Base-by-base conservation (phyloP, 2,888 invertebrate species). In the Dryadula phaetusa region DNA sequence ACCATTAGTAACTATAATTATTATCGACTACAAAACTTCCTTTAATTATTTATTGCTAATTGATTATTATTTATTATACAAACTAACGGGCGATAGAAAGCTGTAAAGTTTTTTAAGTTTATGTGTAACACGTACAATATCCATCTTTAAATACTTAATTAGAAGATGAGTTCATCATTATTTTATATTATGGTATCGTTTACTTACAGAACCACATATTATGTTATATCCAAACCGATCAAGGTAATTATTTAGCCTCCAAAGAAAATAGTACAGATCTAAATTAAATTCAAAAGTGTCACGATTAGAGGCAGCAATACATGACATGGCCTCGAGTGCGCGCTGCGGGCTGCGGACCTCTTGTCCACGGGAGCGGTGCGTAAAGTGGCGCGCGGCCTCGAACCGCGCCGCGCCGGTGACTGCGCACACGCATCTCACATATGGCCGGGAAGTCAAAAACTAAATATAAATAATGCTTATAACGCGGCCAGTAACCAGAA, bases 361-460 rank as follows among this genome's bases (percentile, higher is more conserved):
- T 46, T 4, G 46, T 47, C 32, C 32, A 47, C 47, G 14, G 47
- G 22, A 47, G 22, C 2, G 25, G 14, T 18, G 8, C 44, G 44
- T 44, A 18, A n/a, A n/a, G 37, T 10, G 12, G 25, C 46, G 20
- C 25, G 12, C 47, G 61, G 47, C 61, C 61, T 61, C 47, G 61
- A 47, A 22, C 22, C n/a, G 61, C 61, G n/a, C 47, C 14, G 16
- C n/a, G 3, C n/a, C 14, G 20, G 10, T n/a, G 58, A 18, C 18
- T n/a, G 16, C 32, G 3, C 37, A 37, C n/a, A 16, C 58, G 22
- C 3, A n/a, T n/a, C 22, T 14, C 25, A 22, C 22, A 22, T 7
- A 16, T 42, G n/a, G 28, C 16, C n/a, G n/a, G n/a, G n/a, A n/a
- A n/a, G n/a, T n/a, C n/a, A n/a, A n/a, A n/a, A n/a, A n/a, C n/a